A percentile compares a stretch with the other conserved stretches of the same genome.
phyloP scores from a whole-genome alignment of 2,888 invertebrate genomes.

The Calameuta idolon region DNA sequence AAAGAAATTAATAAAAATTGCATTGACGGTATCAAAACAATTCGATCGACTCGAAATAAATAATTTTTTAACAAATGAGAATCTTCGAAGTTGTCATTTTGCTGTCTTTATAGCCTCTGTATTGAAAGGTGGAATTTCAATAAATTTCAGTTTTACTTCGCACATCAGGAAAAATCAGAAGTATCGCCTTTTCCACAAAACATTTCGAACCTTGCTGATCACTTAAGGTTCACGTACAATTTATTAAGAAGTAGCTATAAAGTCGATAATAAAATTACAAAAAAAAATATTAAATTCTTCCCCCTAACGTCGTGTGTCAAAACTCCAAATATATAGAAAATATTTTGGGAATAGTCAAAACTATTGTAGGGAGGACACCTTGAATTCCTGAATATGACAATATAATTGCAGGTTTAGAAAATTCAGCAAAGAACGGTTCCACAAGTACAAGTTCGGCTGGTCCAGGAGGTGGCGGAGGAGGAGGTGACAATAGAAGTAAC shows the following conservation, averaged over 20 bases:
- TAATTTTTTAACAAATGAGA: background rate
- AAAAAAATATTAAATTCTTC: background rate
- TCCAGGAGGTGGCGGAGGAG: constrained; percentile 37
- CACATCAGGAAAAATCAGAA: background rate
- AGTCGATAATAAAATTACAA: background rate
- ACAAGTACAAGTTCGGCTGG: constrained; percentile 56
- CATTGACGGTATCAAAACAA: background rate
- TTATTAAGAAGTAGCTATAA: background rate
- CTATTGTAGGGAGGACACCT: background rate
- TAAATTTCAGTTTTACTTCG: background rate
- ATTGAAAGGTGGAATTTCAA: background rate
- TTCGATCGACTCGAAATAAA: background rate
- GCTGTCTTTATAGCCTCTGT: background rate
- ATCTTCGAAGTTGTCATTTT: background rate
- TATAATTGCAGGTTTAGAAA: constrained; percentile 61
- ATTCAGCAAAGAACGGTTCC: constrained; percentile 61
- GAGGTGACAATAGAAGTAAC: constrained; percentile 47
- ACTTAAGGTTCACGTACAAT: background rate
- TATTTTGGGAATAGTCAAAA: background rate
- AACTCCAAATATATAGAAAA: background rate
- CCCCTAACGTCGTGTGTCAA: background rate
- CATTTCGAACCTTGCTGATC: background rate
- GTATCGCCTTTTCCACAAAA: background rate
- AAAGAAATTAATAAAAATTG: background rate
- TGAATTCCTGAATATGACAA: background rate